Evolutionary conservation across 2,113 vertebrate genomes (phyloP), one percentile per base, ranked within the genome.

Genomic region (Platanista minor): DNA sequence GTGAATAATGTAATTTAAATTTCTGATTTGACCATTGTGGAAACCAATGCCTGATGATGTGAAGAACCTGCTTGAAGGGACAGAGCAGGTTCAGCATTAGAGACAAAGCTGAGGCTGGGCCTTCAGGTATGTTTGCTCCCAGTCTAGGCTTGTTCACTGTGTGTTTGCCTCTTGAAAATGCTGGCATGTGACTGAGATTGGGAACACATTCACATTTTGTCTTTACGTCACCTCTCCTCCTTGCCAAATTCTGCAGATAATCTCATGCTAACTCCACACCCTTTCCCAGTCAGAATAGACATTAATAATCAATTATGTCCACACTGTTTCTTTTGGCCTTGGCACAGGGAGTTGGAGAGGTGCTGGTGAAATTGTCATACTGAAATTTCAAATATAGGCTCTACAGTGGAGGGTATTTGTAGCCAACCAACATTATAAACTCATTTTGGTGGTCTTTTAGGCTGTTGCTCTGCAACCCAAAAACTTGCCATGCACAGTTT

Each of bases 281-380:
- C 54, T 82, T 77, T 96, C 96, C 93, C 92, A 83, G 89, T 72
- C 52, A 75, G 77, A 69, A 33, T 0, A 67, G 27, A 72, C 57
- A 69, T 80, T 61, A 91, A 62, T 72, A 84, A 84, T 81, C 71
- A 88, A 52, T 27, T 39, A 64, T 72, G 43, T 90, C 66, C 29
- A 43, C 8, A 39, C 7, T 74, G 66, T 85, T 91, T 97, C 96
- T 86, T 93, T 95, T 92, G 93, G 93, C 93, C 82, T 88, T 86
- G 75, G 13, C 39, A 77, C 0, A 54, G 25, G 31, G 59, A 77
- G 17, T 33, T 82, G 61, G 46, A 49, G 54, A 74, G 67, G 27
- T 39, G 43, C 36, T 88, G 39, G 57, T 85, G 49, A 52, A 52
- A 54, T 27, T 71, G 21, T 59, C 57, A 64, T 7, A 59, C 11